Base-by-base conservation (phyloP, 2,888 invertebrate genomes). In the Diaphora mendica region DNA sequence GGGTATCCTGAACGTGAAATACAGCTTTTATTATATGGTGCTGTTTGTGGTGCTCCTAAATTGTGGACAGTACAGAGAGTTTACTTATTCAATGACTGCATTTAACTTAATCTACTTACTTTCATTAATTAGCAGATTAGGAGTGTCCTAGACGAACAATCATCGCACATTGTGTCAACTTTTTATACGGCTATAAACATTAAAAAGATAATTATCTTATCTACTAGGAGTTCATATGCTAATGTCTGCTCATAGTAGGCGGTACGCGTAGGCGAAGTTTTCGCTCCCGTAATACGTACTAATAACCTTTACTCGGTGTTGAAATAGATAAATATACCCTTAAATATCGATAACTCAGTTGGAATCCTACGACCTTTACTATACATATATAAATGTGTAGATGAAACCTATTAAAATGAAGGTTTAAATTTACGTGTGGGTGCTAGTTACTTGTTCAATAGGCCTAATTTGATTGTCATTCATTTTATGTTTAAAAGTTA, bases 231-330 rank as follows among this genome's bases (percentile, higher is more conserved):
- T 44, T 44, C 44, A 44, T 44, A 44, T 1, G 44, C 2, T 44
- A 64, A 51, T 23, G 64, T 44, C 33, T 67, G 48, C 9, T 17
- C 13, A 13, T 7, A 35, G 73, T 66, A 51, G 74, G 74, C 62
- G 70, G 33, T 9, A 66, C 66, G 67, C 48, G 73, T 70, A 59
- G 73, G 73, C 66, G 42, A 62, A n/a, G 66, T 44, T 59, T 70
- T 17, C 13, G 62, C 70, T 70, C 48, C 65, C 59, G 44, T 66
- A 15, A 48, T 67, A 62, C 59, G 42, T 44, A 13, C 20, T 33
- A 26, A 17, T 64, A 42, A 44, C 59, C 66, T 70, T 48, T 62
- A 70, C 67, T 33, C 30, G 30, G 17, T 23, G n/a, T 26, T 64
- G 33, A 64, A 33, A 73, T 48, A 66, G 62, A 11, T 70, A 44